Conservation (phyloP, 2,888 invertebrate species). For the Latrodectus elegans region DNA sequence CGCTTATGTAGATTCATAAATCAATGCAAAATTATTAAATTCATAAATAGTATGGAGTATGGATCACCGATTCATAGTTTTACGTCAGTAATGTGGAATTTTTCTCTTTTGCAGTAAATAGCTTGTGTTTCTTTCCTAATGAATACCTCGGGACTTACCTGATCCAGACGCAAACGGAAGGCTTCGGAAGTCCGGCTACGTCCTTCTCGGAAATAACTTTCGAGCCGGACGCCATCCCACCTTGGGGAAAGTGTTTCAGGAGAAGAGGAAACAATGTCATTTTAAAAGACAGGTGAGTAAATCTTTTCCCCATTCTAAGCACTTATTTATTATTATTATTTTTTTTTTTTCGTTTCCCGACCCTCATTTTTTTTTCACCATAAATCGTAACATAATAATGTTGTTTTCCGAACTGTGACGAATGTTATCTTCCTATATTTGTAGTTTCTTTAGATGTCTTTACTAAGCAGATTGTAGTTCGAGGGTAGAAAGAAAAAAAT, state of each 20-base stretch:
- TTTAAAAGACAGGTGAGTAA: slow-evolving; percentile 78
- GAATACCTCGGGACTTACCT: slow-evolving; percentile 81
- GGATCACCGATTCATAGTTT: too few relatives aligned
- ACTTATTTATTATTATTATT: not conserved
- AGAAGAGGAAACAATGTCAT: slow-evolving; percentile 80
- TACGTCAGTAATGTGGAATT: not conserved
- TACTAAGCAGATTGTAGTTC: not conserved
- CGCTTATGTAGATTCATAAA: too few relatives aligned
- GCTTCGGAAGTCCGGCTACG: slow-evolving; percentile 75
- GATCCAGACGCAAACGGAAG: slow-evolving; percentile 77
- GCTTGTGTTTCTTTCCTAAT: slow-evolving; percentile 80
- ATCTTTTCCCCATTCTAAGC: not conserved
- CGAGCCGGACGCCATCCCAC: slow-evolving; percentile 80
- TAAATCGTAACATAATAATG: not conserved
- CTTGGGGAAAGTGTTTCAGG: slow-evolving; percentile 81
- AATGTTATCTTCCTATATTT: not conserved
- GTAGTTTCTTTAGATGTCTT: not conserved
- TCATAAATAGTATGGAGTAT: too few relatives aligned
- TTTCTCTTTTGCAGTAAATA: slow-evolving; percentile 67
- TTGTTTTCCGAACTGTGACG: slow-evolving; percentile 1
- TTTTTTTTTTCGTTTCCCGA: not conserved
- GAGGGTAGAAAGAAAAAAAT: not conserved
- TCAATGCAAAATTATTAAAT: too few relatives aligned
- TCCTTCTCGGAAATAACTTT: slow-evolving; percentile 80
- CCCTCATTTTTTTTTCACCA: not conserved